phyloP scores from a whole-genome alignment of 2,888 invertebrate genomes.

The Macroteleia sp. region DNA sequence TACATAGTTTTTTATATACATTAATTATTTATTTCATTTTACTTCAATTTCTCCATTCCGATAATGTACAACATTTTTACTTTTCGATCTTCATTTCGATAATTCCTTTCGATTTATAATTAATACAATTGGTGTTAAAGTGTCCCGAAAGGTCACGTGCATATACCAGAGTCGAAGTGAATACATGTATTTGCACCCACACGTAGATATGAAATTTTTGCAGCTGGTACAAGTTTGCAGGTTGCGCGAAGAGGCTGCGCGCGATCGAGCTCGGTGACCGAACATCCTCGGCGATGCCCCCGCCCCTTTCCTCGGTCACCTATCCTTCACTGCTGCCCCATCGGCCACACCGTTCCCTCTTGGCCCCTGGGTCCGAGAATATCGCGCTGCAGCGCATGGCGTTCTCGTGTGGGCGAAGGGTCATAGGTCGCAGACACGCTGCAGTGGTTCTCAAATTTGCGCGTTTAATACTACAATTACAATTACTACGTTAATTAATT shows the following conservation, averaged over 20 bases:
- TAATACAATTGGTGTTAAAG: too few relatives aligned
- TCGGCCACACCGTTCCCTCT: constrained; percentile 72
- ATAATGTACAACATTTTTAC: too few relatives aligned
- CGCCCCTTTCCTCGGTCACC: constrained; percentile 64
- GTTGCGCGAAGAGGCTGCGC: constrained; percentile 76
- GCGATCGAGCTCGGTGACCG: constrained; percentile 78
- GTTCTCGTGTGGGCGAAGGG: constrained; percentile 82
- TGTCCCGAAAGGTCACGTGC: constrained; percentile 60
- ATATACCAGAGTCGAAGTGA: constrained; percentile 40
- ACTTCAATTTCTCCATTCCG: too few relatives aligned
- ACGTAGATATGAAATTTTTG: constrained; percentile 74
- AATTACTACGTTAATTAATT: constrained; percentile 29
- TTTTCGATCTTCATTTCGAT: too few relatives aligned
- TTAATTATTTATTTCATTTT: too few relatives aligned
- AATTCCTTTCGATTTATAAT: too few relatives aligned
- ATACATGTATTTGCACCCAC: constrained; percentile 58
- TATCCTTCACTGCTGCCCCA: constrained; percentile 70
- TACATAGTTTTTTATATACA: too few relatives aligned
- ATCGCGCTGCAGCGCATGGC: constrained; percentile 77
- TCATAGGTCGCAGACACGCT: constrained; percentile 82
- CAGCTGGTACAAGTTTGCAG: constrained; percentile 78
- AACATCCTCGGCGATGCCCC: constrained; percentile 67
- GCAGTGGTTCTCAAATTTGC: constrained; percentile 76
- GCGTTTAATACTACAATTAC: constrained; percentile 12
- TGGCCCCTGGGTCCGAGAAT: constrained; percentile 73